Evolutionary conservation across 2,888 invertebrate genomes (phyloP).

Genomic region (Sarcophaga variegata): DNA sequence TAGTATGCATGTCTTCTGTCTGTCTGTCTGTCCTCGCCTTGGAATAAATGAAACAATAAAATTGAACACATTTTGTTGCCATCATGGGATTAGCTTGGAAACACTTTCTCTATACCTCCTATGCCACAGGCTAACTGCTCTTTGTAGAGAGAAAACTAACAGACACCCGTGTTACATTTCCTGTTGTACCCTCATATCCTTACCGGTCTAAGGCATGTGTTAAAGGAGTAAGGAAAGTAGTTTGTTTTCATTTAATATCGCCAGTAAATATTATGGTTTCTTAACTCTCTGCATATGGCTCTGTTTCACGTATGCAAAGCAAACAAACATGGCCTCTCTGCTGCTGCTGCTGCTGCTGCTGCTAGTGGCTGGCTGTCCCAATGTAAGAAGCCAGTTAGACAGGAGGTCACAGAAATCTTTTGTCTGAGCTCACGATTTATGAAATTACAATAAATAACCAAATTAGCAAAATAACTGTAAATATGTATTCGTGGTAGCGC

Average conservation of each 20-base stretch:
- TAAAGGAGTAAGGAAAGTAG: neutral
- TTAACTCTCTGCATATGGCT: constrained; percentile 52
- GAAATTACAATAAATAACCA: constrained; percentile 80
- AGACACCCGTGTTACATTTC: constrained; percentile 64
- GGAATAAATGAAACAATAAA: constrained; percentile 66
- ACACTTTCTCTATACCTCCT: constrained; percentile 32
- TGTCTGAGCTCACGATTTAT: constrained; percentile 81
- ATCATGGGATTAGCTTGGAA: constrained; percentile 68
- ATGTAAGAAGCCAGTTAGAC: constrained; percentile 48
- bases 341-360: neutral
- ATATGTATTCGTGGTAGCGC: constrained; percentile 19
- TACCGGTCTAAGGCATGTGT: no score
- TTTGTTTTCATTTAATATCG: constrained; percentile 6
- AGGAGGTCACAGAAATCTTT: constrained; percentile 61
- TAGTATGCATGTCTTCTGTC: no score
- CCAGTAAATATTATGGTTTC: constrained; percentile 58
- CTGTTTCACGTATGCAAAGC: constrained; percentile 13
- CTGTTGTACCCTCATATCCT: constrained; percentile 24
- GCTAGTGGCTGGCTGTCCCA: constrained; percentile 14
- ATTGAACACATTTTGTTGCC: constrained; percentile 69
- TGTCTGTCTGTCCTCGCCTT: constrained; percentile 16
- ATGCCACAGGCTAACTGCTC: no score
- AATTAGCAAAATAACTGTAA: constrained; percentile 68
- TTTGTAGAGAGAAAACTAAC: constrained; percentile 38
- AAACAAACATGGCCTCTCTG: constrained; percentile 43